Evolutionary conservation across 2,797 vertebrate genomes (phyloP).

Genomic region (Ptychadena robeensis): DNA sequence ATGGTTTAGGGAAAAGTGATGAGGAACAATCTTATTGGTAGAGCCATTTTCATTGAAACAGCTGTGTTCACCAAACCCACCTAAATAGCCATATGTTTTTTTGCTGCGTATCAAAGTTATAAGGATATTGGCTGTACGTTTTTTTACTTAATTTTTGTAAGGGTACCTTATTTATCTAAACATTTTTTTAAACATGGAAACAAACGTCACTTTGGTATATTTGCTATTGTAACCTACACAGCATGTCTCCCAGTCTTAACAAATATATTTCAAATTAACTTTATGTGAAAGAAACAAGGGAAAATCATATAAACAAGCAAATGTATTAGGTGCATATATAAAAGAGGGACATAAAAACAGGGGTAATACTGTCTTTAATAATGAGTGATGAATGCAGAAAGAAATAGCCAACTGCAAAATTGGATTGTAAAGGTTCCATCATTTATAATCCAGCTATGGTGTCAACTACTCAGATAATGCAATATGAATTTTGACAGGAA

Average conservation of each 20-base stretch:
- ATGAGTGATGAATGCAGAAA: background rate
- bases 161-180: too few relatives aligned
- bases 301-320: background rate
- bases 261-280: background rate
- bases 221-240: background rate
- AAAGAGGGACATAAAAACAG: background rate
- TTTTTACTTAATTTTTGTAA: too few relatives aligned
- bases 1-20: too few relatives aligned
- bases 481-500: constrained; percentile 44
- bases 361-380: background rate
- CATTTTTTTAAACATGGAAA: too few relatives aligned
- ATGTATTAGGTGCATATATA: background rate
- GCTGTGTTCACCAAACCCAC: too few relatives aligned
- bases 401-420: background rate
- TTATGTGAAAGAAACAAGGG: background rate
- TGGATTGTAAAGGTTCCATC: constrained; percentile 12
- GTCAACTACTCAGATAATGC: constrained; percentile 24
- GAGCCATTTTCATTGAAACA: too few relatives aligned
- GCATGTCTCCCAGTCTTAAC: background rate
- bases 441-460: background rate
- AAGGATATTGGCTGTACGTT: too few relatives aligned
- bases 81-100: too few relatives aligned
- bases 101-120: too few relatives aligned
- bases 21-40: too few relatives aligned
- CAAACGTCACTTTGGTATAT: background rate